Conservation (phyloP, 1,140 invertebrate species). For the Trachymyrmex cornetzi region DNA sequence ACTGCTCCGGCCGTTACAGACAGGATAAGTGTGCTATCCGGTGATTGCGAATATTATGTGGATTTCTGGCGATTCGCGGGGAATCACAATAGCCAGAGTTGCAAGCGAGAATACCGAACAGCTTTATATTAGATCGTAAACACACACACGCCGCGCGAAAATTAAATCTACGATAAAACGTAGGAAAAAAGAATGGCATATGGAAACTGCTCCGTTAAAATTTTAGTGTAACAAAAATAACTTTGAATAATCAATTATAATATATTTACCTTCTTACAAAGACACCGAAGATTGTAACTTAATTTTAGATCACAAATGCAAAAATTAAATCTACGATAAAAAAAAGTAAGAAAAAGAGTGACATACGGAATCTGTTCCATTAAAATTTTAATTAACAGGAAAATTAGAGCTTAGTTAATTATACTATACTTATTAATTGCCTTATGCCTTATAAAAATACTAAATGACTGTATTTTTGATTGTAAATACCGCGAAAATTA, state of each 20-base stretch:
- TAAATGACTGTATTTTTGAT: too few relatives aligned
- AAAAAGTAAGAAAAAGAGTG: too few relatives aligned
- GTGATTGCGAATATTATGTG: slow-evolving; percentile 59
- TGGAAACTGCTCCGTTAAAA: neutral
- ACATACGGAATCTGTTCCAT: neutral
- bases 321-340: too few relatives aligned
- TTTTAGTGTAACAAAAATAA: neutral
- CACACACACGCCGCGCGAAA: neutral
- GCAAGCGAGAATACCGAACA: slow-evolving; percentile 3
- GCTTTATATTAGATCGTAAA: slow-evolving; percentile 19
- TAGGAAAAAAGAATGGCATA: too few relatives aligned
- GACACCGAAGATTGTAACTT: too few relatives aligned
- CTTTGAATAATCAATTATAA: neutral
- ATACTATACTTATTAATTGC: neutral
- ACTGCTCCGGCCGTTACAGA: slow-evolving; percentile 23
- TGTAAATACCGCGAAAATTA: too few relatives aligned
- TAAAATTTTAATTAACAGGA: neutral
- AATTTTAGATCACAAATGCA: too few relatives aligned
- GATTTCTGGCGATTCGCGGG: slow-evolving; percentile 34
- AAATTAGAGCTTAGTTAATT: too few relatives aligned
- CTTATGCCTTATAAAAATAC: neutral
- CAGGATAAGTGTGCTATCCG: slow-evolving; percentile 51
- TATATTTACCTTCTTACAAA: neutral
- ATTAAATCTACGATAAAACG: slow-evolving; percentile 18
- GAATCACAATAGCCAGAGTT: slow-evolving; percentile 20